Evolutionary conservation across 2,113 vertebrate genomes (phyloP), one percentile per base, ranked within the genome.

Genomic region (Zosterops japonicus): DNA sequence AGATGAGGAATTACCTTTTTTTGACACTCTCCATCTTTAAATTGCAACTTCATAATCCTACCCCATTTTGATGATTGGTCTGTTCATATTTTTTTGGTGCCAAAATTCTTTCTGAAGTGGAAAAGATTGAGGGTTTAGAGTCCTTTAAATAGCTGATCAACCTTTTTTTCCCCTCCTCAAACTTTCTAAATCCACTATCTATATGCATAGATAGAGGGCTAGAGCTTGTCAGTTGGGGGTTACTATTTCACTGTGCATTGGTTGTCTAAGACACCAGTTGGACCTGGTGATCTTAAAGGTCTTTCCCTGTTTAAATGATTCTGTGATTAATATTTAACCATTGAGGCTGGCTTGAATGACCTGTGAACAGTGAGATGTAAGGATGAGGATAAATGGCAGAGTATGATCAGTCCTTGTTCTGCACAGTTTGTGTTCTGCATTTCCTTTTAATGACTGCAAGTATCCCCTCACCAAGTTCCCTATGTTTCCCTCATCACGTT

Each of bases 401-500:
- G 47, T 71, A 12, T 81, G 86, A 87, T 95, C 60, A 84, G 85
- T 89, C 64, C 41, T 74, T 67, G 27, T 78, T 61, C 72, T 55
- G 68, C 69, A 35, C 19, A 28, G 59, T 75, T 85, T 65, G 24
- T 82, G 39, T 78, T 91, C 39, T 12, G 18, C 11, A 4, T 70
- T 93, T 87, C 77, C 47, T 35, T 72, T 93, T 83, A 86, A 57
- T 63, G 18, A 74, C 15, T 84, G 23, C 50, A 29, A 3, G 27
- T 20, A 5, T 71, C 76, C 76, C 87, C 42, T 39, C 35, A 47
- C 44, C 29, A 21, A 35, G 27, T 46, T 83, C 28, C 31, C 8
- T 4, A 5, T 1, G 0, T 70, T 82, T 68, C 52, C 31, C 21
- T 84, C 8, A 4, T 67, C 46, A 39, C 3, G 8, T 57, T 71